Conservation (phyloP, 2,797 vertebrate species). For the Onychomys arenicola region DNA sequence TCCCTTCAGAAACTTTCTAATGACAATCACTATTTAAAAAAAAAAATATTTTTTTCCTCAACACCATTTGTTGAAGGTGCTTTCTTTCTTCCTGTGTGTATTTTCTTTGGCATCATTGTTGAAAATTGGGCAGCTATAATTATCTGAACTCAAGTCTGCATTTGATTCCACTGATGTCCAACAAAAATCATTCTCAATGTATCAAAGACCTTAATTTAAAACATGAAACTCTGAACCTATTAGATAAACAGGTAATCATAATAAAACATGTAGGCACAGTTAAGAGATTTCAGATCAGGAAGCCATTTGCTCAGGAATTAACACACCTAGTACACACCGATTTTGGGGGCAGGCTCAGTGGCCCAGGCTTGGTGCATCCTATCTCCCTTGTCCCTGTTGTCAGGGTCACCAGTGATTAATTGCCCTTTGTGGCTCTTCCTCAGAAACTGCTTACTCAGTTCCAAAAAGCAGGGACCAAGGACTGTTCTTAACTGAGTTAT, state of each 20-base stretch:
- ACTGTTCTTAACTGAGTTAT: no score
- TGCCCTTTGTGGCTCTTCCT: no score
- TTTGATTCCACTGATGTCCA: background rate
- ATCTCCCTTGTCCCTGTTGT: no score
- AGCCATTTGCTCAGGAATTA: background rate
- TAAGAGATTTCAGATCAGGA: background rate
- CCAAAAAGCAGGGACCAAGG: no score
- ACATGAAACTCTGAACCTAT: background rate
- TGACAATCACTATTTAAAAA: background rate
- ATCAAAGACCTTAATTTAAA: background rate
- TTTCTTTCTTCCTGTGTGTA: background rate
- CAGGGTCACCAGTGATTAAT: no score
- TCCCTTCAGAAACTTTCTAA: background rate
- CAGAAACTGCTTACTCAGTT: no score
- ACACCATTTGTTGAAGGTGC: background rate
- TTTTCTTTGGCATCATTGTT: background rate
- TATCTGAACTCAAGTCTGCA: background rate
- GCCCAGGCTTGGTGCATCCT: no score
- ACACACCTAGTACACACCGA: background rate
- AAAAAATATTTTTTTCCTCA: background rate
- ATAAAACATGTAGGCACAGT: background rate
- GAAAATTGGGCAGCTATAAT: background rate
- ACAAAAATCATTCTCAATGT: background rate
- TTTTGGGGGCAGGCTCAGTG: no score
- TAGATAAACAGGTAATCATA: background rate